These are phyloP conservation scores for Poicephalus gulielmi DNA, from an alignment of 2,113 vertebrate species.

Conservation along the genomic window DNA sequence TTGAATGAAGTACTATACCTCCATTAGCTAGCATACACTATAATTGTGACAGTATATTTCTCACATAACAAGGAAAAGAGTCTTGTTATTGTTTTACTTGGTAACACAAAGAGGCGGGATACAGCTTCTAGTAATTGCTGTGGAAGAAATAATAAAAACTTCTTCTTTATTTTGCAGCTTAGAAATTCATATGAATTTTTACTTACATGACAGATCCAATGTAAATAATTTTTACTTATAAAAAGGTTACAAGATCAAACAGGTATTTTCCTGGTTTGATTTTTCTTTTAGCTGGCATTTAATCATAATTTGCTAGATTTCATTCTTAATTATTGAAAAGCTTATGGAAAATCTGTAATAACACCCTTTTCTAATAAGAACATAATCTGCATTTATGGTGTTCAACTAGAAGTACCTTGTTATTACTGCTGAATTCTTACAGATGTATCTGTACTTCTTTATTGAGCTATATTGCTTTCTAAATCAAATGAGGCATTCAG, in stretches of 20 bases:
- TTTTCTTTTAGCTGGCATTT: neutral
- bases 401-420: neutral
- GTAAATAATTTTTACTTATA: neutral
- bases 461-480: neutral
- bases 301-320: neutral
- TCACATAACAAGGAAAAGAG: neutral
- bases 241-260: neutral
- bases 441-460: neutral
- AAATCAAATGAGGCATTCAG: neutral
- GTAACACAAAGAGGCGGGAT: neutral
- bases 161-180: neutral
- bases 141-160: neutral
- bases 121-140: neutral
- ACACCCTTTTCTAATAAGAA: neutral
- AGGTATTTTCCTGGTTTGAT: neutral
- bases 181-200: neutral
- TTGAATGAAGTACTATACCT: neutral
- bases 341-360: neutral
- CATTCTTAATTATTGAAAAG: neutral
- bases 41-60: neutral
- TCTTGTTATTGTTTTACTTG: neutral
- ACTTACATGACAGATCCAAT: neutral
- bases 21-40: neutral
- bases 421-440: neutral
- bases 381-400: neutral